Conservation (phyloP, 1,140 invertebrate species). For the Phocides pigmalion region DNA sequence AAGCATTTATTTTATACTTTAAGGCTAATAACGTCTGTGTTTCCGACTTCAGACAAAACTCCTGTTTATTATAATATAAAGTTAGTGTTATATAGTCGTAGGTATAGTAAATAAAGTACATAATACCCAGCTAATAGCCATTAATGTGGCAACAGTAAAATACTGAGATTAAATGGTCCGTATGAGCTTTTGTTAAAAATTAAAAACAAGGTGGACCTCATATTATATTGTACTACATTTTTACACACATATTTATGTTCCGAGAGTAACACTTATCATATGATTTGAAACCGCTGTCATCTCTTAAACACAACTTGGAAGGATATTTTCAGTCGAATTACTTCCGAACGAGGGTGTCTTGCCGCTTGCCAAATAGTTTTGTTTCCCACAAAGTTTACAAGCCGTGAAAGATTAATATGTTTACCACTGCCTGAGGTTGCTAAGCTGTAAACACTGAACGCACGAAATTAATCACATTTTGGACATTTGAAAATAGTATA, state of each 20-base stretch:
- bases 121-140: no score
- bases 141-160: no score
- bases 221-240: not conserved
- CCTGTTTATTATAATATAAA: no score
- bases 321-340: conserved; percentile 34
- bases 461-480: not conserved
- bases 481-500: no score
- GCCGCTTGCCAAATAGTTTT: conserved; percentile 35
- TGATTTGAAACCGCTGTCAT: conserved; percentile 29
- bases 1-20: no score
- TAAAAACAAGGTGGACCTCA: not conserved
- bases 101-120: no score
- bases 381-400: conserved; percentile 34
- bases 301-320: conserved; percentile 28
- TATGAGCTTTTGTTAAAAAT: no score
- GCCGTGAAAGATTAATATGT: conserved; percentile 46
- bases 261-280: not conserved
- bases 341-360: conserved; percentile 34
- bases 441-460: conserved; percentile 3
- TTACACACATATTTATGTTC: not conserved
- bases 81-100: no score
- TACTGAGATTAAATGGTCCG: no score
- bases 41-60: no score
- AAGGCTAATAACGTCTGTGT: no score
- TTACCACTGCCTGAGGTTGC: conserved; percentile 38